These are phyloP conservation scores for Dryococelus australis DNA, from an alignment of 2,888 invertebrate genomes.

Conservation along the genomic window DNA sequence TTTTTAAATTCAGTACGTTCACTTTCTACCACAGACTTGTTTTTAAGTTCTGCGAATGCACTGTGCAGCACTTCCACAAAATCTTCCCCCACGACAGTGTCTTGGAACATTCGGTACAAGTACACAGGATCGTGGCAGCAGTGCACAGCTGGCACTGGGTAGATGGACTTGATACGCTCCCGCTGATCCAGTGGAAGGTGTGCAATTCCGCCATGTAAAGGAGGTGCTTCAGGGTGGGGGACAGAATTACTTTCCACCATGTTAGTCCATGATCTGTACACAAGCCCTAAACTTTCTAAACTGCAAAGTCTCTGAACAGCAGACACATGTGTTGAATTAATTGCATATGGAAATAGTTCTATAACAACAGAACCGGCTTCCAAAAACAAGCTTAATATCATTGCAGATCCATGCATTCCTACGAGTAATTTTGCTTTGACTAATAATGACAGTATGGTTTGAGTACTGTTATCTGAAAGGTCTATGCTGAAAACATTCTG, in stretches of 20 bases:
- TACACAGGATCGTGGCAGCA: constrained; percentile 61
- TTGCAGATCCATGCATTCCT: constrained; percentile 57
- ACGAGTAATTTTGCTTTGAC: constrained; percentile 46
- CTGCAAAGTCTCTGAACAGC: constrained; percentile 57
- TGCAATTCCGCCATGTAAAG: constrained; percentile 56
- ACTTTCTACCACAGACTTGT: constrained; percentile 17
- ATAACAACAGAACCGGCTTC: constrained; percentile 55
- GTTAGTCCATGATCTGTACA: constrained; percentile 59
- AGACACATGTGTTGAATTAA: constrained; percentile 58
- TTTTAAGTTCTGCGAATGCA: constrained; percentile 32
- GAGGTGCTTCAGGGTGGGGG: constrained; percentile 56
- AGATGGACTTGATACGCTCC: constrained; percentile 52
- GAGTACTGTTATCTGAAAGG: constrained; percentile 44
- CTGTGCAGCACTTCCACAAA: constrained; percentile 36
- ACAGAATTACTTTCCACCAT: constrained; percentile 50
- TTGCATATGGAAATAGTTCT: constrained; percentile 62
- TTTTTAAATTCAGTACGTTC: constrained; percentile 24
- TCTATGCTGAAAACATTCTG: constrained; percentile 41
- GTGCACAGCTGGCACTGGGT: constrained; percentile 56
- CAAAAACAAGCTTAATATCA: constrained; percentile 58
- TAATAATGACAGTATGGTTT: constrained; percentile 43
- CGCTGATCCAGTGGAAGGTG: constrained; percentile 55
- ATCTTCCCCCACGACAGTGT: constrained; percentile 57
- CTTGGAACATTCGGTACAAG: constrained; percentile 62
- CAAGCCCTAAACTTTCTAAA: constrained; percentile 54